Evolutionary conservation across 2,113 vertebrate genomes (phyloP), one percentile per base, ranked within the genome.

Genomic region (Muntiacus muntjak): DNA sequence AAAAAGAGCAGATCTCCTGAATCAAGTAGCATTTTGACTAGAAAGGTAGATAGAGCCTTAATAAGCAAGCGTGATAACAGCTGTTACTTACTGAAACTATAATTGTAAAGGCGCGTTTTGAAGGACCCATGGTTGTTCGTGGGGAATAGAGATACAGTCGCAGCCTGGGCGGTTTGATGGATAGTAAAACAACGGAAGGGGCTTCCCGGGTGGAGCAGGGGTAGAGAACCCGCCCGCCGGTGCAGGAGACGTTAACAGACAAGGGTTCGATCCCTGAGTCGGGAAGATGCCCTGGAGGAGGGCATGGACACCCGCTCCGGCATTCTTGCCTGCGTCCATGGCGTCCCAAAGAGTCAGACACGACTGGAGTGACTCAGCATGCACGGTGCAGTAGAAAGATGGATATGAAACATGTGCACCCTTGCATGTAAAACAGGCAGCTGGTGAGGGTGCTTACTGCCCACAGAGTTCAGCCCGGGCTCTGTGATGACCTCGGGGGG

Each of bases 81-180:
- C 26, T 78, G 55, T 17, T 60, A 43, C 25, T 60, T 13, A 54
- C 5, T 28, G 1, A 67, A 62, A 67, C n/a, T 9, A 17, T 3
- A 17, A 93, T 26, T 5, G 26, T 13, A 6, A 60, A 55, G 60
- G 52, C 71, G 5, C 40, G 33, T 33, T 58, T 36, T 19, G 6
- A 33, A 36, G 47, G 43, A 17, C 25, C 9, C 36, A 0, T 7
- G 21, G 17, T 33, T 50, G 60, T 7, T 2, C 6, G 4, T 5
- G 17, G 33, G 23, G 0, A 3, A 2, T 0, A 19, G n/a, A 71
- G 19, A 8, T 30, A 19, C 3, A 17, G 6, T 23, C 30, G 23
- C 0, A 15, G 15, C 25, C 7, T 0, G 14, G 2, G 25, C 2
- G 0, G 33, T 30, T 55, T 25, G 64, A 81, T 52, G 50, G 19